Conservation (phyloP, 2,888 invertebrate genomes). For the Apodemia duryi region DNA sequence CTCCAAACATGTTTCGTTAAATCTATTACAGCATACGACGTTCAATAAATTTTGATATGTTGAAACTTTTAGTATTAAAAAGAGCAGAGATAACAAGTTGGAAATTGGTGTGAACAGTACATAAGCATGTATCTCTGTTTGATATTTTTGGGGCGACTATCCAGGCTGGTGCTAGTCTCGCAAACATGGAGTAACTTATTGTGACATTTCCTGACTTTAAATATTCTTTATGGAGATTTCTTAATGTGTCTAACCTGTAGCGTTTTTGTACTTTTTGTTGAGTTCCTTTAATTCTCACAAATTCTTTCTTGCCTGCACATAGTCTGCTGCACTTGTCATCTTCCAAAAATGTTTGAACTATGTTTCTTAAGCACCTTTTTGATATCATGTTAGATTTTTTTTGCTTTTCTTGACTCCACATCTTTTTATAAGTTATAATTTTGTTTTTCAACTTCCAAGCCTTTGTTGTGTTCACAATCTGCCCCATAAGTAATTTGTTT, state of each 20-base stretch:
- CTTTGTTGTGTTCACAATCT: slow-evolving; percentile 16
- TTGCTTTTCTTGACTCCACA: neutral
- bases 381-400: neutral
- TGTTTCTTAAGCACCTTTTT: neutral
- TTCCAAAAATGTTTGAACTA: neutral
- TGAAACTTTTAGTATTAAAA: neutral
- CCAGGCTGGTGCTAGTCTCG: too few species aligned
- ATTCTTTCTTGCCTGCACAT: slow-evolving; percentile 13
- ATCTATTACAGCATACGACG: neutral
- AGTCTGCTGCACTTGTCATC: neutral
- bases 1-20: neutral
- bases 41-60: neutral
- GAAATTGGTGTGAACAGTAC: neutral
- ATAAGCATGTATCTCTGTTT: too few species aligned
- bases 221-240: slow-evolving; percentile 21
- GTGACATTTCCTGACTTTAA: slow-evolving; percentile 18
- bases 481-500: slow-evolving; percentile 19
- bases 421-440: neutral
- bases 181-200: too few species aligned
- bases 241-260: slow-evolving; percentile 13
- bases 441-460: slow-evolving; percentile 19
- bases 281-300: slow-evolving; percentile 8
- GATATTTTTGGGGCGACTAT: too few species aligned
- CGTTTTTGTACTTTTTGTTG: slow-evolving; percentile 11
- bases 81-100: slow-evolving; percentile 9